Evolutionary conservation across 2,888 invertebrate species (phyloP), one percentile per base, ranked within the genome.

Genomic region (Escarpia spicata): DNA sequence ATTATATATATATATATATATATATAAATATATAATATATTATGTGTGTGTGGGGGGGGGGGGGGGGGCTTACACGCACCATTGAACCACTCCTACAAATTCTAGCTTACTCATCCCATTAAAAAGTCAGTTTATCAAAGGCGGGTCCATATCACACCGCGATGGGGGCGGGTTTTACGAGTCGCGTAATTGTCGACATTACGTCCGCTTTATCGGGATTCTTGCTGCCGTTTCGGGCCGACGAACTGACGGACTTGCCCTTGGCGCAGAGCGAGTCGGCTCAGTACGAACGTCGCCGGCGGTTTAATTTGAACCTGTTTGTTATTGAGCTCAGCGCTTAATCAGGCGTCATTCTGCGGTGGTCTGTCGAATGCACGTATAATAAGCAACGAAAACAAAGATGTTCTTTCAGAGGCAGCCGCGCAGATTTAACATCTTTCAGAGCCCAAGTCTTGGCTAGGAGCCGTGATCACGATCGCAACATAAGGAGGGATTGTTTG

Each of bases 281-380:
- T 3, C 26, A 6, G 75, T 26, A 26, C 75, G 4, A 75, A 75
- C 19, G 26, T 75, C 6, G 75, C 75, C 26, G 19, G 75, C 26
- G 75, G 75, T 75, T 75, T n/a, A n/a, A 75, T 75, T 75, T 75
- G 75, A 75, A 75, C 26, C 75, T 75, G 75, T 75, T 75, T 75
- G 75, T 26, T 19, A 75, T 75, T 75, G 26, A 75, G n/a, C 75
- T 75, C 26, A 19, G 75, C 26, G 75, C 75, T 75, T 52, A 75
- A 75, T 75, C 75, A 19, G 19, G 75, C 75, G 75, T 75, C 75
- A 26, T 75, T 75, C 75, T 26, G 75, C 19, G 75, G 26, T 75
- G 75, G 75, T 75, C 75, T 75, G n/a, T 19, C 75, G 75, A 75
- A 26, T 75, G 26, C 75, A 75, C 52, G 9, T 10, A 26, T 75